Percentiles rank a stretch among this genome's conserved stretches.
These are phyloP conservation scores for Petromus typicus DNA, from an alignment of 2,113 vertebrate genomes.

Conservation along the genomic window DNA sequence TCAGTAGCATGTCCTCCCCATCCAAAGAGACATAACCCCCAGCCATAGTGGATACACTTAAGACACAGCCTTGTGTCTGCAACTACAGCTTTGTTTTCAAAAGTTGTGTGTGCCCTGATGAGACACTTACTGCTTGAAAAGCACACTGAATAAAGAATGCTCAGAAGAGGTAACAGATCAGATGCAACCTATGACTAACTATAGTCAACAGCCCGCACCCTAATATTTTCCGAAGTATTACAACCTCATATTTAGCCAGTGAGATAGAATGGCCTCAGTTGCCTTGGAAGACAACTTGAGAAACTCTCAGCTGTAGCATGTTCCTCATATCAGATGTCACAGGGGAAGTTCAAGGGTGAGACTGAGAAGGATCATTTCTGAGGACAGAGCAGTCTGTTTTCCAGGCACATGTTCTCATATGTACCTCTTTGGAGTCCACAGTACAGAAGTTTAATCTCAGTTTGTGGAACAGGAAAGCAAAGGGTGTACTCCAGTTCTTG, in stretches of 20 bases:
- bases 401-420: accelerated
- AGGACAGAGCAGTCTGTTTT: neutral
- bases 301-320: neutral
- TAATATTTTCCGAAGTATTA: neutral
- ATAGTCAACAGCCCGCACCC: neutral
- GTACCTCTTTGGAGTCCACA: neutral
- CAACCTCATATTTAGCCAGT: neutral
- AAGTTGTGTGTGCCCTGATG: neutral
- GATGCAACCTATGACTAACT: neutral
- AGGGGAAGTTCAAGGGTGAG: slow-evolving; percentile 13
- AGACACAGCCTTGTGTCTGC: neutral
- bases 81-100: neutral
- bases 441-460: neutral
- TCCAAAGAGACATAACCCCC: neutral
- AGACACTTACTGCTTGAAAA: neutral
- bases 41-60: neutral
- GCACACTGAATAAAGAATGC: neutral
- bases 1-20: neutral
- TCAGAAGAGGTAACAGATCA: neutral
- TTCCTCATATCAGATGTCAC: neutral
- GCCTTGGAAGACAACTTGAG: neutral
- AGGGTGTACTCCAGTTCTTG: neutral
- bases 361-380: neutral
- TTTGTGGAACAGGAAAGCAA: neutral
- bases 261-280: neutral